A percentile compares a stretch with the other conserved stretches of the same genome.
phyloP scores from a whole-genome alignment of 2,888 invertebrate species.

The Abrostola tripartita region DNA sequence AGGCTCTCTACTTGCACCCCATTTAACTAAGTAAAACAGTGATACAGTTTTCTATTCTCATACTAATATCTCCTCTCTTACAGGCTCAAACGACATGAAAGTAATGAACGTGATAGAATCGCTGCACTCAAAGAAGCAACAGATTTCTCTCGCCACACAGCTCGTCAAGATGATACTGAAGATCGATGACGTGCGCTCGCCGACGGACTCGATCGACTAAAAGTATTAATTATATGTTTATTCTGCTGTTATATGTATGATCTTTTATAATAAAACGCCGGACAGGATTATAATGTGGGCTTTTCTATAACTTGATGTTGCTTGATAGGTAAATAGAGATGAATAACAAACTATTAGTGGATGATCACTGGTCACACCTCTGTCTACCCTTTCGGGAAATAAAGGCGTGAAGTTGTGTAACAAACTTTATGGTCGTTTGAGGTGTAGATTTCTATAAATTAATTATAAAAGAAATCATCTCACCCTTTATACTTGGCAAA shows the following conservation, averaged over 20 bases:
- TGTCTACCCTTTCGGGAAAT: no score
- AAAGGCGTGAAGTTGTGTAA: no score
- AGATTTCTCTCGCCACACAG: constrained; percentile 98
- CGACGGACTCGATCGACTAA: constrained; percentile 83
- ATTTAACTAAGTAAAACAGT: no score
- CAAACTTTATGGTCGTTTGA: no score
- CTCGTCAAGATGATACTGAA: constrained; percentile 99
- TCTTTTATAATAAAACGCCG: constrained; percentile 27
- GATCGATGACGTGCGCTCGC: constrained; percentile 97
- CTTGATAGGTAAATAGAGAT: background rate
- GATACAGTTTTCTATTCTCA: background rate
- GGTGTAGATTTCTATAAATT: no score
- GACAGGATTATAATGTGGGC: no score
- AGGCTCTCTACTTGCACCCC: no score
- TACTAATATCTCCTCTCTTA: background rate
- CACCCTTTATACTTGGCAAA: no score
- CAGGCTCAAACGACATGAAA: constrained; percentile 94
- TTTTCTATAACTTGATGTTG: background rate
- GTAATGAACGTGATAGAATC: constrained; percentile 98
- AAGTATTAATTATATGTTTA: constrained; percentile 28
- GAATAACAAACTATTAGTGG: background rate
- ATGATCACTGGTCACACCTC: no score
- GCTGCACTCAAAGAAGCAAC: constrained; percentile 98
- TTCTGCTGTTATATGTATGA: background rate
- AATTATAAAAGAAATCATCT: no score